Conservation (phyloP, 2,113 vertebrate genomes). For the Notothenia rossii region DNA sequence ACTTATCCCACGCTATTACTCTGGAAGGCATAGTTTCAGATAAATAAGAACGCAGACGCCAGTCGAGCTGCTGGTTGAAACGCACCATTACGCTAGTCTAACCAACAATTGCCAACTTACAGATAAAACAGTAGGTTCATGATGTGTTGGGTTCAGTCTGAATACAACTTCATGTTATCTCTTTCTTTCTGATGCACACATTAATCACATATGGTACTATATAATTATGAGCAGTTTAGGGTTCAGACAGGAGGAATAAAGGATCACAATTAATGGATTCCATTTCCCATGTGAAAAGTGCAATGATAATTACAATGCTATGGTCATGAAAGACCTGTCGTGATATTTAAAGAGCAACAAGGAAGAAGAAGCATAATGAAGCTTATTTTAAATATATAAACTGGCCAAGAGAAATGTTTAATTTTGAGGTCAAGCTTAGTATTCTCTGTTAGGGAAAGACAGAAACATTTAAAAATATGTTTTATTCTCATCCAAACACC, state of each 20-base stretch:
- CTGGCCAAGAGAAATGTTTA: background rate
- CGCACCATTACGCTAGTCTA: background rate
- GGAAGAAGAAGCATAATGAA: background rate
- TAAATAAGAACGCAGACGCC: background rate
- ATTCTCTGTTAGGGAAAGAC: slow-evolving; percentile 1
- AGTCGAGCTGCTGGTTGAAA: slow-evolving; percentile 8
- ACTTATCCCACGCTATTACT: background rate
- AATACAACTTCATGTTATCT: background rate
- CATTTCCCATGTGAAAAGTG: slow-evolving; percentile 9
- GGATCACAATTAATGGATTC: slow-evolving; percentile 11
- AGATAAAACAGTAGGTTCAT: slow-evolving; percentile 31
- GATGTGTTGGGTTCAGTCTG: slow-evolving; percentile 8
- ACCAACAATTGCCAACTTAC: slow-evolving; percentile 15
- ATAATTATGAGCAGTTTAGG: slow-evolving; percentile 15
- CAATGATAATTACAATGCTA: background rate
- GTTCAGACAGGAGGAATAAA: slow-evolving; percentile 33
- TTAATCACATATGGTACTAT: background rate
- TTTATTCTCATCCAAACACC: slow-evolving; percentile 3
- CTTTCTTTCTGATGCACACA: slow-evolving; percentile 12
- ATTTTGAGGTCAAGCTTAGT: slow-evolving; percentile 10
- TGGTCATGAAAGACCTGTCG: background rate
- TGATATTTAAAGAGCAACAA: background rate
- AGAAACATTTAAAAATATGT: slow-evolving; percentile 26
- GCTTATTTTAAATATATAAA: background rate
- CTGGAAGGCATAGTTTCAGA: slow-evolving; percentile 12